Evolutionary conservation across 2,797 vertebrate genomes (phyloP).

Genomic region (Fringilla coelebs): DNA sequence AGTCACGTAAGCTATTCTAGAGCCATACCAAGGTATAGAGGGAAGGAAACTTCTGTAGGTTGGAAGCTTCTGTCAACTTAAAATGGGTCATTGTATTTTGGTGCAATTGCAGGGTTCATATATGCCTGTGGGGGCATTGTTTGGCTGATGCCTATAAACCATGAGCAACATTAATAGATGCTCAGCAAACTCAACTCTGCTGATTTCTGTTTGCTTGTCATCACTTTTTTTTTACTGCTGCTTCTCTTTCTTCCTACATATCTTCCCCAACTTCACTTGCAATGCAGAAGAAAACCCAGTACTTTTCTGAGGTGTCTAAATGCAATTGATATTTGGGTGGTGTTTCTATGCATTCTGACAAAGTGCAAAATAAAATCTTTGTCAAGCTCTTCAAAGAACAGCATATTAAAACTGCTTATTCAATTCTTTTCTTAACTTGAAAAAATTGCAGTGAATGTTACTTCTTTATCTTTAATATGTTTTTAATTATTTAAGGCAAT

Average conservation of each 20-base stretch:
- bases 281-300: neutral
- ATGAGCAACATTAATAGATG: neutral
- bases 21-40: neutral
- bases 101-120: neutral
- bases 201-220: neutral
- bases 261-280: neutral
- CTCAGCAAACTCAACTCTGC: neutral
- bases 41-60: neutral
- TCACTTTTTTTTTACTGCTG: neutral
- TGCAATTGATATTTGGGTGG: neutral
- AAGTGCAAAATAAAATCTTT: neutral
- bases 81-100: neutral
- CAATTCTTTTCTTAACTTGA: neutral
- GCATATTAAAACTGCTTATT: neutral
- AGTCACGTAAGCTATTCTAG: neutral
- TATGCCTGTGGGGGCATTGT: neutral
- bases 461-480: constrained; percentile 2
- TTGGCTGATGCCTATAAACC: neutral
- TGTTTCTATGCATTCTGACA: neutral
- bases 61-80: neutral
- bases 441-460: neutral
- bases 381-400: neutral
- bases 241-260: neutral
- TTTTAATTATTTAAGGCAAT: constrained; percentile 57
- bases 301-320: neutral